A percentile compares a stretch with the other conserved stretches of the same genome.
Conservation (phyloP, 2,797 vertebrate species). For the Tokudaia tokunoshimensis region DNA sequence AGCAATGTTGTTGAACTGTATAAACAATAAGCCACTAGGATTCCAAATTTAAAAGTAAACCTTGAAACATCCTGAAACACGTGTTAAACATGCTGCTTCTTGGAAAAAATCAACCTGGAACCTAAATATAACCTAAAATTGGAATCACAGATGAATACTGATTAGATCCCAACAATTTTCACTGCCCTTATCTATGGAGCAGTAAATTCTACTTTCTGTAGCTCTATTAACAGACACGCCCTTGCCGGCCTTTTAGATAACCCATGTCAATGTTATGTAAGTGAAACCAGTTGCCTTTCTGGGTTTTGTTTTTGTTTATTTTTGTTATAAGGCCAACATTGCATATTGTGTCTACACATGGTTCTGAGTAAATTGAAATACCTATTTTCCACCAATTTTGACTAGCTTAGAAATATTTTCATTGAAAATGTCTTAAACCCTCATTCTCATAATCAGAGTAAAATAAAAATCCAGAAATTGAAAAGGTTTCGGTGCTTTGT, state of each 20-base stretch:
- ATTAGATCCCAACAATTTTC: conserved; percentile 66
- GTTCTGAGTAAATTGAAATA: neutral
- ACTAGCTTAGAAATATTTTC: conserved; percentile 12
- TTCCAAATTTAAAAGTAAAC: conserved; percentile 69
- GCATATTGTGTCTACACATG: neutral
- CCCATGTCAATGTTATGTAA: neutral
- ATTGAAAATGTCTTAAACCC: conserved; percentile 53
- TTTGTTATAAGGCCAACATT: neutral
- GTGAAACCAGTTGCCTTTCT: conserved; percentile 1
- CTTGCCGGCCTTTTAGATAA: neutral
- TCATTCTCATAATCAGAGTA: conserved; percentile 54
- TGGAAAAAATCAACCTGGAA: conserved; percentile 65
- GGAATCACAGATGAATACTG: conserved; percentile 48
- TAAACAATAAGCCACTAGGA: conserved; percentile 65
- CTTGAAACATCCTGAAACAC: conserved; percentile 58
- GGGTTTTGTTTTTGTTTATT: neutral
- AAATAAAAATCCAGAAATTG: conserved; percentile 51
- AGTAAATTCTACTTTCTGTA: neutral
- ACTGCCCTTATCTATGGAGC: conserved; percentile 46
- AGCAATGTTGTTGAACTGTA: conserved; percentile 45
- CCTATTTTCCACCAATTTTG: neutral
- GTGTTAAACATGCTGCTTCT: conserved; percentile 53
- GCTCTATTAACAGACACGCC: neutral
- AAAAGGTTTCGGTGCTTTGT: conserved; percentile 5
- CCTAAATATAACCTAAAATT: conserved; percentile 73